Percentiles rank a stretch among this genome's conserved stretches.
Conservation (phyloP, 2,888 invertebrate genomes). For the Chrysomela aeneicollis region DNA sequence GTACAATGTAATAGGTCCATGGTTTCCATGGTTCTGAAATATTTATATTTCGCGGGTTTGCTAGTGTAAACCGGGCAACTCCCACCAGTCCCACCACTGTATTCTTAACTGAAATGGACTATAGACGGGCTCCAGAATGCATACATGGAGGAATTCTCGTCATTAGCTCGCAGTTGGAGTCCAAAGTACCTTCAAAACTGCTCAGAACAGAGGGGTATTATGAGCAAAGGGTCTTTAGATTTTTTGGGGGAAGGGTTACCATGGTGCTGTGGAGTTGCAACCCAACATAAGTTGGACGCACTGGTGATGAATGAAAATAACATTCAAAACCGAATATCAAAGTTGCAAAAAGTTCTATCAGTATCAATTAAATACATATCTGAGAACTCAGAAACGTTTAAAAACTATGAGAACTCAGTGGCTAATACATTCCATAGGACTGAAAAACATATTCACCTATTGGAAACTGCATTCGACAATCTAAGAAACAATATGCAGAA, state of each 20-base stretch:
- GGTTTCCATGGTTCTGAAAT: no score
- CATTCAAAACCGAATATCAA: not conserved
- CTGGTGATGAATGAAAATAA: constrained; percentile 3
- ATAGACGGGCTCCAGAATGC: not conserved
- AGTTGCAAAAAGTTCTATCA: not conserved
- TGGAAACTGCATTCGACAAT: not conserved
- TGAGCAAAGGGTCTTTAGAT: constrained; percentile 18
- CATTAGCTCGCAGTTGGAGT: not conserved
- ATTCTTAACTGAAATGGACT: no score
- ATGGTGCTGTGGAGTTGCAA: constrained; percentile 33
- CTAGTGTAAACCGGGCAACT: no score
- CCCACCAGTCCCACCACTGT: no score
- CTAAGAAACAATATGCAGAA: not conserved
- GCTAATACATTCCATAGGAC: not conserved
- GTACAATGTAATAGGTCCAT: no score
- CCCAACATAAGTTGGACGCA: constrained; percentile 22
- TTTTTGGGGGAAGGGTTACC: constrained; percentile 24
- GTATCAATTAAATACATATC: not conserved
- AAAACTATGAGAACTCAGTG: not conserved
- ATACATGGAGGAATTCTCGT: not conserved
- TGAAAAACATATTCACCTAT: not conserved
- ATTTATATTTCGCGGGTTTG: no score
- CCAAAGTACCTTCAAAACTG: not conserved
- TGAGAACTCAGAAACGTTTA: not conserved
- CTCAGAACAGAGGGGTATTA: not conserved